phyloP scores from a whole-genome alignment of 2,113 vertebrate genomes.

The Holacanthus passer region DNA sequence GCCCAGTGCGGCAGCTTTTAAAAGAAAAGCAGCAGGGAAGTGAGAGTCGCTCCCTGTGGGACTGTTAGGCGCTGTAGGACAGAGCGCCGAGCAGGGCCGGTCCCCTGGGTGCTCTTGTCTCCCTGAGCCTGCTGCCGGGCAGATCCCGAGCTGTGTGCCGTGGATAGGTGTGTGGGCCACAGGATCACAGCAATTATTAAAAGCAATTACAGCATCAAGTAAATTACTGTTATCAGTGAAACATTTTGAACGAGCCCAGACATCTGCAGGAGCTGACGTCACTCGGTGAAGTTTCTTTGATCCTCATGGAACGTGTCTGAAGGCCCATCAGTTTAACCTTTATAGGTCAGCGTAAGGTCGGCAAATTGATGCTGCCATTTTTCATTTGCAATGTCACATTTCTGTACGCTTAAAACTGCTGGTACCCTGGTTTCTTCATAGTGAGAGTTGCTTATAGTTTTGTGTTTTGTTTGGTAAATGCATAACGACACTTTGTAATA shows the following conservation, averaged over 20 bases:
- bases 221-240: conserved; percentile 53
- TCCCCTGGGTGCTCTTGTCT: conserved; percentile 63
- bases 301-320: conserved; percentile 13
- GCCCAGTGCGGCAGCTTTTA: conserved; percentile 29
- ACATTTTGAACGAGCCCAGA: conserved; percentile 17
- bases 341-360: conserved; percentile 35
- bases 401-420: neutral
- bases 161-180: conserved; percentile 36
- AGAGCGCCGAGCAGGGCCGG: conserved; percentile 26
- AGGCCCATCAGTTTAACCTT: conserved; percentile 23
- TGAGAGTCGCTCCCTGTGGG: conserved; percentile 50
- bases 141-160: conserved; percentile 27
- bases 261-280: conserved; percentile 48
- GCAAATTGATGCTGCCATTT: neutral
- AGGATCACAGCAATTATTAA: conserved; percentile 54
- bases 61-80: conserved; percentile 58
- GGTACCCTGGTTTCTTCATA: neutral
- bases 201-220: conserved; percentile 40
- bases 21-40: conserved; percentile 48
- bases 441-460: neutral
- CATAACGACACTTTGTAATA: no score
- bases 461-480: neutral
- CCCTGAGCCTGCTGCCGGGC: conserved; percentile 46
- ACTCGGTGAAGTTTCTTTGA: conserved; percentile 35
- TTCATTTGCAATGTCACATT: neutral